Evolutionary conservation across 2,113 vertebrate species (phyloP), one percentile per base, ranked within the genome.

Genomic region (Corapipo altera): DNA sequence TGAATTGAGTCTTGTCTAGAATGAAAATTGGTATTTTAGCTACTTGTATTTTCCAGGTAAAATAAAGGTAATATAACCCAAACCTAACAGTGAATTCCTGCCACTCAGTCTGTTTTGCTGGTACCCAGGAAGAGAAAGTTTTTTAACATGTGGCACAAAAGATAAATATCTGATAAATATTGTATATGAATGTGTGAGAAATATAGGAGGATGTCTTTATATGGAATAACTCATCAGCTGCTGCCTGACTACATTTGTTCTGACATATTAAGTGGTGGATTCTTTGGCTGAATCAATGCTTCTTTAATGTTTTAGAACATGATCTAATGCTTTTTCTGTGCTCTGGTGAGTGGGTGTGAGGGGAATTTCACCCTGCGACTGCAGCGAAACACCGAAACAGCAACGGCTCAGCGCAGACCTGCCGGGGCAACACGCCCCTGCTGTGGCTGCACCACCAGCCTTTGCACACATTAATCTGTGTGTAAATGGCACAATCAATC

Each of bases 401-500:
- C 49, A 27, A 4, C 57, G 37, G 44, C 49, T 75, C 12, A 1
- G 32, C 4, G 6, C 24, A 51, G 57, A 10, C 22, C 39, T 37
- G 70, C 74, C 26, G 75, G 69, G 62, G 46, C 37, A 61, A 37
- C 17, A 0, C 20, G 0, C 4, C 16, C 39, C 3, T 0, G 0
- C 1, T 6, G 49, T 5, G 15, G 17, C 3, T 54, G 39, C 70
- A 27, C 6, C 88, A 19, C 6, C 30, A 3, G 10, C 30, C 26
- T 41, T 32, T 46, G n/a, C 67, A 1, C 2, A 3, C 8, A 0
- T 17, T 16, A 8, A 3, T 41, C 0, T 15, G 1, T 35, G 17
- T 4, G 32, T 23, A 13, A 8, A 4, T 8, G 18, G 5, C 39
- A 41, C 39, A 41, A 5, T 41, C 12, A 41, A 41, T 41, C 39